phyloP scores from a whole-genome alignment of 2,797 vertebrate species.

The Lepilemur ruficaudatus region DNA sequence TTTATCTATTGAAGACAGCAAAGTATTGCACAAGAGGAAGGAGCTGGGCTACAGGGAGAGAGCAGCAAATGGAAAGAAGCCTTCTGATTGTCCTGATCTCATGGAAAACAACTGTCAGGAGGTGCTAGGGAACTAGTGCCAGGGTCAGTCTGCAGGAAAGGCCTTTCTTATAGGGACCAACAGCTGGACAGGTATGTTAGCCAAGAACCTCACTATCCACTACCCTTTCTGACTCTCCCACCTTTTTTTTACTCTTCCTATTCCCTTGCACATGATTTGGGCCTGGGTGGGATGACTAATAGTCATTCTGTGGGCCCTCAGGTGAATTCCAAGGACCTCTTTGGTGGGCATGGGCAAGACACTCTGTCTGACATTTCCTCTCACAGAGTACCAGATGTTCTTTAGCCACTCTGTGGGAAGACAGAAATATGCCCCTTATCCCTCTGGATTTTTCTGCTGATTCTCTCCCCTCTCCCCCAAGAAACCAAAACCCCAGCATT shows the following conservation, averaged over 20 bases:
- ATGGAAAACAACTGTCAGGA: conserved; percentile 85
- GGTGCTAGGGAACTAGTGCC: conserved; percentile 88
- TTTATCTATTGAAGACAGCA: conserved; percentile 86
- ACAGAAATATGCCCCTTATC: conserved; percentile 29
- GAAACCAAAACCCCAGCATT: conserved; percentile 60
- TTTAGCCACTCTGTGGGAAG: conserved; percentile 62
- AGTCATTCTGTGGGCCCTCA: conserved; percentile 70
- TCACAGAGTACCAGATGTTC: conserved; percentile 52
- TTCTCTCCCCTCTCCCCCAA: conserved; percentile 26
- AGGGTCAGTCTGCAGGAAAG: conserved; percentile 87
- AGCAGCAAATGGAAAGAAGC: conserved; percentile 85
- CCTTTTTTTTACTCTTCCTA: conserved; percentile 58
- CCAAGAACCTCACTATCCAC: conserved; percentile 79
- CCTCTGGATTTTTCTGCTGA: conserved; percentile 59
- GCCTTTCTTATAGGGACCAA: conserved; percentile 86
- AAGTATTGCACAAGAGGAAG: conserved; percentile 85
- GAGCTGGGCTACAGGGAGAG: conserved; percentile 87
- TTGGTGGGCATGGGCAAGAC: conserved; percentile 80
- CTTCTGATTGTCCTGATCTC: conserved; percentile 83
- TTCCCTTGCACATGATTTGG: conserved; percentile 65
- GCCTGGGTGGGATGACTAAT: conserved; percentile 70
- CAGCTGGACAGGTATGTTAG: conserved; percentile 88
- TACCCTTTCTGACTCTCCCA: conserved; percentile 66
- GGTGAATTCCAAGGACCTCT: conserved; percentile 53
- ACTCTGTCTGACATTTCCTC: conserved; percentile 70